Percentiles rank a stretch among this genome's conserved stretches.
phyloP scores from a whole-genome alignment of 1,140 invertebrate genomes.

The Brachystomella parvula region DNA sequence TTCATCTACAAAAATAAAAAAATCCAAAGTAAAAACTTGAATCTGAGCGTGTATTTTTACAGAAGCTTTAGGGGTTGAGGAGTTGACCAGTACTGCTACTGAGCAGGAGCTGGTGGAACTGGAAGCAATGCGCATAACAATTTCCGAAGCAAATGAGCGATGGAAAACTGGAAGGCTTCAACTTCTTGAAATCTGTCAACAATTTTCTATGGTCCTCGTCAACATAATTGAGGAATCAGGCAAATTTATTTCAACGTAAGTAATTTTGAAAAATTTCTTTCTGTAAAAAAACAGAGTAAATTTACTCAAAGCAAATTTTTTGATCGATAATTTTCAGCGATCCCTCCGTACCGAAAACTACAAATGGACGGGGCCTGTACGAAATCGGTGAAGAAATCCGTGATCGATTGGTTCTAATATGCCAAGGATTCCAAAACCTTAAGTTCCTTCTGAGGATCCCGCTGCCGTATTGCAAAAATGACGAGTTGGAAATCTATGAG shows the following conservation, averaged over 20 bases:
- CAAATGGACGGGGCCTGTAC: slow-evolving; percentile 11
- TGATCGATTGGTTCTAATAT: slow-evolving; percentile 30
- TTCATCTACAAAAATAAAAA: no score
- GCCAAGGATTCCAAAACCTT: slow-evolving; percentile 29
- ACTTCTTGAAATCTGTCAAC: slow-evolving; percentile 23
- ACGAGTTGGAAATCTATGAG: slow-evolving; percentile 25
- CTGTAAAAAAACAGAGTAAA: background rate
- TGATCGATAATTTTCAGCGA: background rate
- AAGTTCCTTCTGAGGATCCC: slow-evolving; percentile 26
- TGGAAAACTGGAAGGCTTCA: slow-evolving; percentile 29
- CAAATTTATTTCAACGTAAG: background rate
- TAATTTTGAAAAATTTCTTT: no score
- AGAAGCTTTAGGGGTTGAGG: no score
- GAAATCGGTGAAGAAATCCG: slow-evolving; percentile 32
- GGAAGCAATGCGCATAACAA: slow-evolving; percentile 24
- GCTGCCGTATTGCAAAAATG: slow-evolving; percentile 30
- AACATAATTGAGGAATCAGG: slow-evolving; percentile 26
- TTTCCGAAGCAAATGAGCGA: slow-evolving; percentile 31
- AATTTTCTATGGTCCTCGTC: slow-evolving; percentile 22
- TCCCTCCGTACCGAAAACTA: background rate
- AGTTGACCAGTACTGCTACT: no score
- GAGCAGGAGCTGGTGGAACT: slow-evolving; percentile 20
- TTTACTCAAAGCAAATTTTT: background rate
- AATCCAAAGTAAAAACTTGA: no score
- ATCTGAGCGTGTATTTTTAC: no score